Evolutionary conservation across 92 coral and sea anemone species (phyloP), one percentile per base, ranked within the genome.

Genomic region (Zoanthus gigantus): DNA sequence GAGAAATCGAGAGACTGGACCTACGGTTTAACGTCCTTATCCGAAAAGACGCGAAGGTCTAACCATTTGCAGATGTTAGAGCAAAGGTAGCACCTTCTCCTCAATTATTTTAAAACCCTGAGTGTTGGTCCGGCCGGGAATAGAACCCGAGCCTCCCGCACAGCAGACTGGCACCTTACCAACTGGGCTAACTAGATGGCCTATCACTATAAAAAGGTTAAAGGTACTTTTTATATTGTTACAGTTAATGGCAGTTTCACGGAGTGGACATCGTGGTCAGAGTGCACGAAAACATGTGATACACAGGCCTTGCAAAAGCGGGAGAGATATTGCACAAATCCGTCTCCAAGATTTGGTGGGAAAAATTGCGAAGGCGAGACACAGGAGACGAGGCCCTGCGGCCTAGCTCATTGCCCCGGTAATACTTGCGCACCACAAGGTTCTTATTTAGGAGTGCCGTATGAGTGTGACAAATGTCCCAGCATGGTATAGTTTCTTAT

Each of bases 241-340:
- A 46, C 71, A 81, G 71, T 90, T 54, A 76, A 90, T 34, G 92
- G 92, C 12, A 67, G 75, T 31, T 85, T 90, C 63, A 90, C 92
- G 18, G 89, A 90, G 44, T 90, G 92, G 92, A 77, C 92, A 67
- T 34, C 86, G 68, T 90, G 92, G 92, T 85, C 92, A n/a, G 73
- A 72, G n/a, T 90, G 92, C 76, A 52, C 68, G 29, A 85, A 16
- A 48, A 77, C 81, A 6, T 90, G 92, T 69, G 89, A 78, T 42
- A 85, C 77, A 57, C 89, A 58, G 17, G 56, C 92, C 74, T 79
- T 90, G 46, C 71, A 72, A 37, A 84, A 83, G 31, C 89, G 89
- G 17, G 92, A 90, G 74, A 71, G 92, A 69, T 85, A 90, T 78
- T 90, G 92, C 72, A 85, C 92, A 11, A 79, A 90, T 63, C 92